Percentiles rank a stretch among this genome's conserved stretches.
Conservation (phyloP, 2,113 vertebrate genomes). For the Cyanistes caeruleus region DNA sequence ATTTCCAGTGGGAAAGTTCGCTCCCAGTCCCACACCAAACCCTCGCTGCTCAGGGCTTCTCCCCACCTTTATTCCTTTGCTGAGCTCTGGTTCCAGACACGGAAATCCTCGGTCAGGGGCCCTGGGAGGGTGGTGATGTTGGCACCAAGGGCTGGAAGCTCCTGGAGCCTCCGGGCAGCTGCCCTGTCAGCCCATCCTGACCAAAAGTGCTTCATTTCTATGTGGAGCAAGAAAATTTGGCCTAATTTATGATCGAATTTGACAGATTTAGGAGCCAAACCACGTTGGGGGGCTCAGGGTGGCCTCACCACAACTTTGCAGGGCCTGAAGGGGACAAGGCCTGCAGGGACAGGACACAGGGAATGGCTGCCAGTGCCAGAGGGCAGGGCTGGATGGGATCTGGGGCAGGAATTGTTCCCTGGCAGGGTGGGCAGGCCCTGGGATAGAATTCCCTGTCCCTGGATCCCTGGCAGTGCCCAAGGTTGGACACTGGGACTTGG, state of each 20-base stretch:
- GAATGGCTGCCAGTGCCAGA: not conserved
- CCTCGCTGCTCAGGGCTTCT: not conserved
- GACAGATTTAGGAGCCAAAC: not conserved
- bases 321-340: rapidly evolving
- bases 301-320: rapidly evolving
- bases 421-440: rapidly evolving
- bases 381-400: rapidly evolving
- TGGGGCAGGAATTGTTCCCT: not conserved
- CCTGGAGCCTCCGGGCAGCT: rapidly evolving
- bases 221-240: not conserved
- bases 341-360: not conserved
- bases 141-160: rapidly evolving
- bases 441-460: rapidly evolving
- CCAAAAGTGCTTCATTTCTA: rapidly evolving
- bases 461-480: not conserved
- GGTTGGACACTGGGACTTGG: rapidly evolving
- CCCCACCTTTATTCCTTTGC: not conserved
- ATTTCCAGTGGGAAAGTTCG: not conserved
- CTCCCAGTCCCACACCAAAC: not conserved
- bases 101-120: rapidly evolving
- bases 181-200: not conserved
- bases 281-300: rapidly evolving
- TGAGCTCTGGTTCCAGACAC: not conserved
- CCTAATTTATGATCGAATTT: not conserved
- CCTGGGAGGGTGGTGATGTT: rapidly evolving